phyloP scores from a whole-genome alignment of 2,797 vertebrate genomes.

The Semaprochilodus insignis region DNA sequence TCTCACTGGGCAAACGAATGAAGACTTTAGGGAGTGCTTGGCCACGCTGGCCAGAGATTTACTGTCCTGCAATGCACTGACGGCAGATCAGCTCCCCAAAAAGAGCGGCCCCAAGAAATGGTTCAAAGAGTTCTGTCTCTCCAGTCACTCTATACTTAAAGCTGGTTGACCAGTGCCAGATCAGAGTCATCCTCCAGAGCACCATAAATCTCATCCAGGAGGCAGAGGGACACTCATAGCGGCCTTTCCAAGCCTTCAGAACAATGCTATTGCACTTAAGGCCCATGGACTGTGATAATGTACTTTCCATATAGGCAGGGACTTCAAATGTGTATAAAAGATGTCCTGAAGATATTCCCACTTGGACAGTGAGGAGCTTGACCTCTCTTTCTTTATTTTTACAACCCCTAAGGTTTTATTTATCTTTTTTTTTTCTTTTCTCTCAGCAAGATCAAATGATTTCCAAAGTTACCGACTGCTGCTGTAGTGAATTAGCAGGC shows the following conservation, averaged over 20 bases:
- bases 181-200: slow-evolving; percentile 74
- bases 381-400: slow-evolving; percentile 66
- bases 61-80: slow-evolving; percentile 72
- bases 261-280: slow-evolving; percentile 74
- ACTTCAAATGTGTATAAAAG: slow-evolving; percentile 72
- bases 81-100: slow-evolving; percentile 63
- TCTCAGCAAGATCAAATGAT: slow-evolving; percentile 60
- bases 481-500: slow-evolving; percentile 46
- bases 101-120: slow-evolving; percentile 67
- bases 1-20: slow-evolving; percentile 68
- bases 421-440: slow-evolving; percentile 64
- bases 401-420: slow-evolving; percentile 63
- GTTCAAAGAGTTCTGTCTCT: slow-evolving; percentile 80
- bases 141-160: slow-evolving; percentile 76
- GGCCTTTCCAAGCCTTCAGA: slow-evolving; percentile 64
- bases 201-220: slow-evolving; percentile 77
- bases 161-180: slow-evolving; percentile 78
- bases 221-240: slow-evolving; percentile 71
- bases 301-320: slow-evolving; percentile 74
- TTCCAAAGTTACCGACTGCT: slow-evolving; percentile 60
- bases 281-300: slow-evolving; percentile 70
- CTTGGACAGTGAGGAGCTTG: slow-evolving; percentile 67
- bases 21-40: slow-evolving; percentile 70
- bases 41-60: slow-evolving; percentile 74
- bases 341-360: slow-evolving; percentile 71